Conservation (phyloP, 1,140 invertebrate genomes). For the Oncopodura yosiiana region DNA sequence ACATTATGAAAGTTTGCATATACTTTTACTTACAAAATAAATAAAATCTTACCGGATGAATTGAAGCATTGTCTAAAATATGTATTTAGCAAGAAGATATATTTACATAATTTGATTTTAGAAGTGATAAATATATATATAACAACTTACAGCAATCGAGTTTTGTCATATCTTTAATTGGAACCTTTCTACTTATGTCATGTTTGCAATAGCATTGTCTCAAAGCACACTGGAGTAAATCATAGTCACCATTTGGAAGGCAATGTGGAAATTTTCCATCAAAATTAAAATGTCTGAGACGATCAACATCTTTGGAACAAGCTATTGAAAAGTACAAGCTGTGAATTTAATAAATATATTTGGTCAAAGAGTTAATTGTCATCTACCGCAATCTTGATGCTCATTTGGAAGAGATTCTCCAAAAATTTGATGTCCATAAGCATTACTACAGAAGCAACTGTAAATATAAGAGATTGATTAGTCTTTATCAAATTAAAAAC, state of each 20-base stretch:
- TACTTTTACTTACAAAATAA: too few species aligned
- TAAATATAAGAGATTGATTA: neutral
- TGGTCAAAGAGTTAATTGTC: neutral
- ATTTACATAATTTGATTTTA: too few species aligned
- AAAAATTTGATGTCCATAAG: conserved; percentile 22
- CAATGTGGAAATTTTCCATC: conserved; percentile 23
- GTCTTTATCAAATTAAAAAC: neutral
- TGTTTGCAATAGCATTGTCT: conserved; percentile 19
- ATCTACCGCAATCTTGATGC: conserved; percentile 24
- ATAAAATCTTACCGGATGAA: too few species aligned
- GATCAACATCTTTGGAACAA: conserved; percentile 17
- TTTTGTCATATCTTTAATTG: conserved; percentile 7
- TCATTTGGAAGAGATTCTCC: conserved; percentile 16
- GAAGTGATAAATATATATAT: neutral
- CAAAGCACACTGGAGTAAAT: conserved; percentile 27
- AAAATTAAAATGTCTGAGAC: conserved; percentile 17
- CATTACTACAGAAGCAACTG: conserved; percentile 30
- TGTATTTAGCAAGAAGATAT: too few species aligned
- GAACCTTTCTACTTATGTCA: neutral
- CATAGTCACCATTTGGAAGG: conserved; percentile 32
- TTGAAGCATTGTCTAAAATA: too few species aligned
- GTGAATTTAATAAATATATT: conserved; percentile 2
- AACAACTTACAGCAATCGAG: conserved; percentile 23
- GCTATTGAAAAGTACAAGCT: conserved; percentile 12
- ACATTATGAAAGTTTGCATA: too few species aligned